Conservation (phyloP, 2,888 invertebrate species). For the Anodontia alba region DNA sequence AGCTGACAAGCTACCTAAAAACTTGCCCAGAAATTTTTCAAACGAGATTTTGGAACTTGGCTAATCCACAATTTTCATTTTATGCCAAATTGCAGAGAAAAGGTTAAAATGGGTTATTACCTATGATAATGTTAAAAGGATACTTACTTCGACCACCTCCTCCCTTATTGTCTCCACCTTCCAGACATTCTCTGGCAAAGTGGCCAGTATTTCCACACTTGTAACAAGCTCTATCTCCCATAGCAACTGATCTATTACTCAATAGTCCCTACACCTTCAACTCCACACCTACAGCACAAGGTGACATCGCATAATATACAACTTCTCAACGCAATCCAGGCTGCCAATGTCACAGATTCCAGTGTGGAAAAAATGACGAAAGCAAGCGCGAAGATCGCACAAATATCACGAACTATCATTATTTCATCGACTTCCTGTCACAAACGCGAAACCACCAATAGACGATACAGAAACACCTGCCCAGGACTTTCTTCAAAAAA, state of each 20-base stretch:
- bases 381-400: constrained; percentile 32
- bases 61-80: no score
- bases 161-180: constrained; percentile 85
- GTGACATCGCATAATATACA: constrained; percentile 15
- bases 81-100: no score
- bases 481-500: no score
- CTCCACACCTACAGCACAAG: constrained; percentile 56
- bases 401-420: not conserved
- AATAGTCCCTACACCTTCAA: constrained; percentile 44
- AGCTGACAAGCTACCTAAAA: no score
- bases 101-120: no score
- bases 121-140: not conserved
- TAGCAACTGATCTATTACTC: constrained; percentile 30
- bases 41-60: no score
- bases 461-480: no score
- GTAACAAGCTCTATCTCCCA: constrained; percentile 87
- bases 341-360: constrained; percentile 50
- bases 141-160: constrained; percentile 3
- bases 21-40: no score
- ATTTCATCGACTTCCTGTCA: no score
- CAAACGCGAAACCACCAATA: no score
- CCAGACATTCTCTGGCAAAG: constrained; percentile 95
- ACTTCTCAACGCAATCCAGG: constrained; percentile 1
- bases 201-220: constrained; percentile 89
- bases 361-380: constrained; percentile 43